A percentile compares a stretch with the other conserved stretches of the same genome.
These are phyloP conservation scores for Threskiornis aethiopicus DNA, from an alignment of 2,797 vertebrate genomes.

Conservation along the genomic window DNA sequence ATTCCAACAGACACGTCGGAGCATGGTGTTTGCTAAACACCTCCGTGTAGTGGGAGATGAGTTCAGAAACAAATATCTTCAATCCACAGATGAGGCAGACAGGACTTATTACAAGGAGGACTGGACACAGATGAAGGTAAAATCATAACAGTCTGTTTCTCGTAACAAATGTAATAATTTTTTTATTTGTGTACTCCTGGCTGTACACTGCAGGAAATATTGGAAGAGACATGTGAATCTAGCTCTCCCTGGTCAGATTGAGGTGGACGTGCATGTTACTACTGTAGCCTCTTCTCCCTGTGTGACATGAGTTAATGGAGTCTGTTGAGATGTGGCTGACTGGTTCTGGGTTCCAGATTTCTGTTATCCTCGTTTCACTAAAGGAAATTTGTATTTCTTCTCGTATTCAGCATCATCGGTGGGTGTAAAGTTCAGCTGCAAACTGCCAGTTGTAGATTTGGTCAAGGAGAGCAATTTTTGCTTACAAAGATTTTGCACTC, in stretches of 20 bases:
- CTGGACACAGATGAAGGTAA: conserved; percentile 92
- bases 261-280: not conserved
- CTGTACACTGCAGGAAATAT: not conserved
- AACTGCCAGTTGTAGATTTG: not conserved
- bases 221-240: not conserved
- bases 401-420: not conserved
- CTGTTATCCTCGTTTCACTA: not conserved
- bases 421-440: not conserved
- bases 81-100: conserved; percentile 87
- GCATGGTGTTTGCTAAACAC: conserved; percentile 97
- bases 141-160: not conserved
- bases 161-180: not conserved
- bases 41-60: conserved; percentile 87
- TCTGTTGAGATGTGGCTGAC: not conserved
- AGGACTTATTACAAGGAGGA: conserved; percentile 85
- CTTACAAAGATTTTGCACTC: not conserved
- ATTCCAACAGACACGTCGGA: conserved; percentile 85
- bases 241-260: rapidly evolving
- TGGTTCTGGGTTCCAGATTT: not conserved
- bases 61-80: conserved; percentile 85
- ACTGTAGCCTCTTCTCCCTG: rapidly evolving
- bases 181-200: not conserved
- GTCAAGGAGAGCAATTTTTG: not conserved
- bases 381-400: not conserved
- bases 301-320: not conserved